Conservation (phyloP, 2,888 invertebrate species). For the Synergus laeviventris region DNA sequence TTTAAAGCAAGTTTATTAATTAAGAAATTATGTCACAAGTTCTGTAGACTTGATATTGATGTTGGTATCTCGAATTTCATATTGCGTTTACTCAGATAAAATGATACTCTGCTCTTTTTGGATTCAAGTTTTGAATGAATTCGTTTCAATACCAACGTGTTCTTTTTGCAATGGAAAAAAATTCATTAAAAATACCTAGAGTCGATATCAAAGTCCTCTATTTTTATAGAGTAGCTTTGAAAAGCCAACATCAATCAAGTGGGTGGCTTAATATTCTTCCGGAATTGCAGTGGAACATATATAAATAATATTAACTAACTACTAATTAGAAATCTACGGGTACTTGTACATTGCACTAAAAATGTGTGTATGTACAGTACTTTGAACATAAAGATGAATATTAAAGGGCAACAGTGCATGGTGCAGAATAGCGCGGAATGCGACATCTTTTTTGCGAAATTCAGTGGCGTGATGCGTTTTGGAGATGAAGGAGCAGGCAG, state of each 20-base stretch:
- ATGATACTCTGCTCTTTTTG: background rate
- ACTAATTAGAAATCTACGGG: background rate
- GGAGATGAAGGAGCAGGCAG: slow-evolving; percentile 34
- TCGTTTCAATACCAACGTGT: background rate
- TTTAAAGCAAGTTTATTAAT: background rate
- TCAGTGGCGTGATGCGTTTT: slow-evolving; percentile 16
- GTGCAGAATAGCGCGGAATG: slow-evolving; percentile 67
- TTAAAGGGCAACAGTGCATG: slow-evolving; percentile 65
- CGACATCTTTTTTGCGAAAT: slow-evolving; percentile 3
- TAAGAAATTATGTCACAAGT: background rate
- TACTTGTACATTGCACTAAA: background rate
- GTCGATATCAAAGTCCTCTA: background rate
- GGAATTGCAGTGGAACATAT: background rate
- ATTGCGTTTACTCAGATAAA: background rate
- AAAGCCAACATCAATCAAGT: background rate
- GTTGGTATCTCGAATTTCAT: background rate
- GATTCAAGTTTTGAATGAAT: background rate
- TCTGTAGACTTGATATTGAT: background rate
- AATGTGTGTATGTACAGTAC: background rate
- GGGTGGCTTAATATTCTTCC: background rate
- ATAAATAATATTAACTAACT: background rate
- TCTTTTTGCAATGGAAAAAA: background rate
- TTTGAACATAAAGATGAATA: background rate
- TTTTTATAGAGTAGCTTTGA: background rate
- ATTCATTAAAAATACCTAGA: background rate